phyloP scores from a whole-genome alignment of 2,888 invertebrate species.

The Caenorhabditis sp. region DNA sequence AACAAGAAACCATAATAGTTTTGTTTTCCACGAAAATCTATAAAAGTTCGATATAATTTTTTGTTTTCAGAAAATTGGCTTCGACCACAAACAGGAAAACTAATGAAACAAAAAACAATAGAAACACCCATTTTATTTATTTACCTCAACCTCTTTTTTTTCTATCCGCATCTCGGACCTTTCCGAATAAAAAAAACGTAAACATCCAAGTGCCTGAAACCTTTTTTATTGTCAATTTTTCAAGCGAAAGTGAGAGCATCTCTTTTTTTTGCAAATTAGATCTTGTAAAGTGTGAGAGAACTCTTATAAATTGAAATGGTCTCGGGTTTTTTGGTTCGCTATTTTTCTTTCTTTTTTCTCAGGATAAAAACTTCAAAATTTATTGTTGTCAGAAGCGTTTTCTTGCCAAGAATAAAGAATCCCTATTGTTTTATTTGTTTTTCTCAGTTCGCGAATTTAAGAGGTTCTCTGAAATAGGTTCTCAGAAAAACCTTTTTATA shows the following conservation, averaged over 20 bases:
- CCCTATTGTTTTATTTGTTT: neutral
- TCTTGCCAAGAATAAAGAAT: neutral
- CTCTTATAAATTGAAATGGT: neutral
- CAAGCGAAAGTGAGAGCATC: neutral
- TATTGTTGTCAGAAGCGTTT: neutral
- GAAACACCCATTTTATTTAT: too few species aligned
- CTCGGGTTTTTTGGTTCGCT: neutral
- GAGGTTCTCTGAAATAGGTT: neutral
- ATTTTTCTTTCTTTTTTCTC: neutral
- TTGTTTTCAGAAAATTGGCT: neutral
- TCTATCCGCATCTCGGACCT: too few species aligned
- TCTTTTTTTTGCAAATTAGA: neutral
- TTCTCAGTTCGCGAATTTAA: neutral
- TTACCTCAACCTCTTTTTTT: too few species aligned
- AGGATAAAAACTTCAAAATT: neutral
- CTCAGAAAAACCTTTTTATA: too few species aligned
- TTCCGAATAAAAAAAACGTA: neutral
- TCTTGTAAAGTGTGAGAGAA: neutral
- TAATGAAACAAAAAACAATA: conserved; percentile 1
- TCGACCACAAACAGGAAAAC: neutral
- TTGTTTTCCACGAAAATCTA: neutral
- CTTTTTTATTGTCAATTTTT: neutral
- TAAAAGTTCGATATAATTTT: too few species aligned
- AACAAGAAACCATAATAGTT: too few species aligned
- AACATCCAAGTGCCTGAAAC: neutral